Base-by-base conservation (phyloP, 2,113 vertebrate genomes). In the Strix aluco region DNA sequence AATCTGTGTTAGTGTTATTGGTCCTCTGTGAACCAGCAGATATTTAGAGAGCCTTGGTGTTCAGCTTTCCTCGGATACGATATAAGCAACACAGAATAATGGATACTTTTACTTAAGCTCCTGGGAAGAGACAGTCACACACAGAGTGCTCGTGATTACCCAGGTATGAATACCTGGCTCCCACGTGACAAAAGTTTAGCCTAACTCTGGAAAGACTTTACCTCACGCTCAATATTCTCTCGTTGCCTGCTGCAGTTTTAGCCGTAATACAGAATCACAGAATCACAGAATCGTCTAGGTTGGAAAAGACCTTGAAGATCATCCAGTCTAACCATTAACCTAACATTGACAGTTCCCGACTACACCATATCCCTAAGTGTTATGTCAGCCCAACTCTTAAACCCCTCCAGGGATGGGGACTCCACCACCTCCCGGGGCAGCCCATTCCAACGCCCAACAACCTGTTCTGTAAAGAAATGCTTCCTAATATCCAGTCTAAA, bases 81-180 rank as follows among this genome's bases (percentile, higher is more conserved):
- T 38, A 51, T 7, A 69, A 74, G 42, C 51, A 38, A 36, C 36
- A 66, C 7, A 44, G 61, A 84, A n/a, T 32, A 26, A 52, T 44
- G 23, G 32, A 6, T 69, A 15, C 67, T 75, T 75, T 94, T 72
- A 62, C 22, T 92, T 58, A 32, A 79, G 27, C 26, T 72, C 47
- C 25, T 88, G 52, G 49, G 59, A 81, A 38, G 55, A 86, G 74
- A 29, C 0, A 46, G 36, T 54, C 42, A 30, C 19, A 13, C 25
- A 25, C 32, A 21, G 32, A 58, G 36, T 1, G 1, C 1, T 9
- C 1, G 2, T 15, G 11, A 3, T 36, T 72, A 73, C 22, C 44
- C 30, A n/a, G 44, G 4, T 36, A 16, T 1, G 12, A 78, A 46
- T 26, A 36, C 34, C 61, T 30, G 57, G 27, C 32, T 81, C 59